Conservation (phyloP, 2,113 vertebrate genomes). For the Mustela nigripes region DNA sequence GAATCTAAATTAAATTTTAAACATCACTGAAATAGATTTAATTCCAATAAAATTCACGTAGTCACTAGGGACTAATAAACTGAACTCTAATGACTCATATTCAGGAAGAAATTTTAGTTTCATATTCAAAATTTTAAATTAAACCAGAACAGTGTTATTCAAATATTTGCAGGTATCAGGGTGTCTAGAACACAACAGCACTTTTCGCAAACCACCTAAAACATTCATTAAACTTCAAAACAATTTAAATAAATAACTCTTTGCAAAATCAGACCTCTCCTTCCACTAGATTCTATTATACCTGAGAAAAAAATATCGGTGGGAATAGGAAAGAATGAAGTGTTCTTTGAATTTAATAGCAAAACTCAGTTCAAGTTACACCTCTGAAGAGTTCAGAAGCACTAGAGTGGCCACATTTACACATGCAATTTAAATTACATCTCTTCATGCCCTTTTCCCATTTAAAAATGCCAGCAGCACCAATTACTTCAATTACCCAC, state of each 20-base stretch:
- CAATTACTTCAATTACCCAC: neutral
- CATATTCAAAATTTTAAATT: slow-evolving; percentile 23
- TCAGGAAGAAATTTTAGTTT: slow-evolving; percentile 42
- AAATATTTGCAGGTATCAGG: neutral
- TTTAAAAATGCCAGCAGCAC: slow-evolving; percentile 31
- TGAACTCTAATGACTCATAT: slow-evolving; percentile 35
- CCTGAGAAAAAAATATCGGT: neutral
- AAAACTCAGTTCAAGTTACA: neutral
- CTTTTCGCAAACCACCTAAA: neutral
- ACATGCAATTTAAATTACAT: neutral
- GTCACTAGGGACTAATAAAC: neutral
- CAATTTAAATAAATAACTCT: neutral
- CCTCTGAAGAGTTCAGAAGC: neutral
- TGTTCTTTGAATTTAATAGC: neutral
- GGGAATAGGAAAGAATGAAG: neutral
- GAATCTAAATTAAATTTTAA: slow-evolving; percentile 50
- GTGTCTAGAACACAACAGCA: neutral
- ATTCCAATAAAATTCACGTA: slow-evolving; percentile 27
- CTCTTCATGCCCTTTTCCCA: neutral
- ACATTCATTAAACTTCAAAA: neutral
- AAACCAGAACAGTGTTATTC: neutral
- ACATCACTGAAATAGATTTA: slow-evolving; percentile 2
- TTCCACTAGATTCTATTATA: neutral
- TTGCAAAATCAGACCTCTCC: neutral
- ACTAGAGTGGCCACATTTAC: neutral